Evolutionary conservation across 1,140 invertebrate genomes (phyloP).

Genomic region (Drosophila saltans): DNA sequence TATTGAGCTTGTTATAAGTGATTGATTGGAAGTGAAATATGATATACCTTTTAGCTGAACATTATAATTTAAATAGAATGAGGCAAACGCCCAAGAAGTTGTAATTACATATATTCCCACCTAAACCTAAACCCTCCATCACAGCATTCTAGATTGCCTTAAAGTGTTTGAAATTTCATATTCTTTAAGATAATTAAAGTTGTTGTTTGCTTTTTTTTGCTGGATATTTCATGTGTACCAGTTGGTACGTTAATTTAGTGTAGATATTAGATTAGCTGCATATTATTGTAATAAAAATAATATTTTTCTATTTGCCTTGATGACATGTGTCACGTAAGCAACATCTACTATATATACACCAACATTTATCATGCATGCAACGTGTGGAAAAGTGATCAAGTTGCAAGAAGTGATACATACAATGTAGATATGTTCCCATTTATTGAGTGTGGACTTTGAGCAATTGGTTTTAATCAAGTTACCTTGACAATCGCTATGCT

Average conservation of each 20-base stretch:
- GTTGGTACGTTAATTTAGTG: constrained; percentile 15
- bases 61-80: too few species aligned
- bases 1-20: too few species aligned
- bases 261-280: constrained; percentile 16
- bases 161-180: too few species aligned
- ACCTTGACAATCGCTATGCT: background rate
- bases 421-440: background rate
- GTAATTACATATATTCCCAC: too few species aligned
- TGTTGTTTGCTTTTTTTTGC: background rate
- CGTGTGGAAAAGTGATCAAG: background rate
- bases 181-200: too few species aligned
- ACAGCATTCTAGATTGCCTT: too few species aligned
- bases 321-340: background rate
- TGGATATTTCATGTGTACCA: background rate
- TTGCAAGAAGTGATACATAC: background rate
- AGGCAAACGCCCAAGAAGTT: too few species aligned
- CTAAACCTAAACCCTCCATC: too few species aligned
- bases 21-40: too few species aligned
- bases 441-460: background rate
- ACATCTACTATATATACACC: background rate
- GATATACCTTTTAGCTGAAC: too few species aligned
- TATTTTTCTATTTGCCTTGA: background rate
- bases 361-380: background rate
- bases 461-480: background rate
- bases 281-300: constrained; percentile 35